Evolutionary conservation across 2,888 invertebrate species (phyloP).

Genomic region (Drosophila basisetae): DNA sequence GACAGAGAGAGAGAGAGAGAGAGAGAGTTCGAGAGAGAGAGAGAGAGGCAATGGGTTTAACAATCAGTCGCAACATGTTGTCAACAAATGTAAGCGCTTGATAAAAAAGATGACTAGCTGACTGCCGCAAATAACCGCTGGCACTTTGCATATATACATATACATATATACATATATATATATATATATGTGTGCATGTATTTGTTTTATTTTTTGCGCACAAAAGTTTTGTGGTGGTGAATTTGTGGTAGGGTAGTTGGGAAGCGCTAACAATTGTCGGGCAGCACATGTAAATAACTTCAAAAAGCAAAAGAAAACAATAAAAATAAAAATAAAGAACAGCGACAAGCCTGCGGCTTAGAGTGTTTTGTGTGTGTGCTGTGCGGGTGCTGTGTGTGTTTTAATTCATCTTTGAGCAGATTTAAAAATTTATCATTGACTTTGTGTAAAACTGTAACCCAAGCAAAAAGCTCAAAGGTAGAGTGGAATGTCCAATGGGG

Average conservation of each 20-base stretch:
- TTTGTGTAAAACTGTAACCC: slow-evolving; percentile 29
- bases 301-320: slow-evolving; percentile 41
- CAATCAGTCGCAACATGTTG: slow-evolving; percentile 74
- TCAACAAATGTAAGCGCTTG: slow-evolving; percentile 74
- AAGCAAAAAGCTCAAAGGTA: slow-evolving; percentile 36
- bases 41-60: slow-evolving; percentile 32
- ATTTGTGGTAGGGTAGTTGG: slow-evolving; percentile 12
- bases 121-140: slow-evolving; percentile 61
- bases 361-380: slow-evolving; percentile 18
- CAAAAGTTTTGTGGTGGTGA: slow-evolving; percentile 16
- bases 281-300: slow-evolving; percentile 72
- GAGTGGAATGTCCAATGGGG: slow-evolving; percentile 30
- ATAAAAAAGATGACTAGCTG: slow-evolving; percentile 70
- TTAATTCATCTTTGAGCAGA: slow-evolving; percentile 34
- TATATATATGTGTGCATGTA: not conserved
- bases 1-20: not conserved
- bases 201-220: slow-evolving; percentile 11
- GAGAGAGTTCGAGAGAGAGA: not conserved
- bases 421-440: slow-evolving; percentile 46
- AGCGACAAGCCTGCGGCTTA: slow-evolving; percentile 45
- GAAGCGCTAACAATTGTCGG: slow-evolving; percentile 55
- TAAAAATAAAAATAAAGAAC: slow-evolving; percentile 32
- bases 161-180: not conserved
- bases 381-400: not conserved
- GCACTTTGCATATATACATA: slow-evolving; percentile 30